Conservation (phyloP, 2,888 invertebrate species). For the Leptopilina syphax region DNA sequence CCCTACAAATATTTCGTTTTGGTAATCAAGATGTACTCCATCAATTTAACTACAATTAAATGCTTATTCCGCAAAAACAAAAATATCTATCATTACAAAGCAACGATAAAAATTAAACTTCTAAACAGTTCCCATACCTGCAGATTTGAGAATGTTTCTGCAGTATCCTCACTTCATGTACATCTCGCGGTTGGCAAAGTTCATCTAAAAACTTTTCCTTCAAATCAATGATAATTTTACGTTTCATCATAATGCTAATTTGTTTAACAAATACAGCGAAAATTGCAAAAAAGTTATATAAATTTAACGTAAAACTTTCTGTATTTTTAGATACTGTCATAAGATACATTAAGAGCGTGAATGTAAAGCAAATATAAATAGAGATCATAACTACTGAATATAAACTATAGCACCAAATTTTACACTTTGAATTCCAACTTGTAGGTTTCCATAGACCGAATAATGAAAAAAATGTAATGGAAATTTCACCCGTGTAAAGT, state of each 20-base stretch:
- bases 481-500: conserved; percentile 1
- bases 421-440: background rate
- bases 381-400: background rate
- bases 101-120: no score
- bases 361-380: background rate
- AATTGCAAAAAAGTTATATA: background rate
- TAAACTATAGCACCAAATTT: background rate
- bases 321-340: background rate
- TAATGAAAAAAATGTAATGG: background rate
- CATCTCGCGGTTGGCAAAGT: background rate
- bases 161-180: background rate
- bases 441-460: background rate
- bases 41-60: no score
- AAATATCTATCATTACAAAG: no score
- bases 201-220: background rate
- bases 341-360: background rate
- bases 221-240: background rate
- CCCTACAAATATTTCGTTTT: no score
- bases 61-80: no score
- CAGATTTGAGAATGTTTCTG: background rate
- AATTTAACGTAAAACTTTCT: background rate
- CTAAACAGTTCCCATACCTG: background rate
- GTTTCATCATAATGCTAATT: background rate
- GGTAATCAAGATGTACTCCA: no score
- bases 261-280: background rate